phyloP scores from a whole-genome alignment of 2,888 invertebrate genomes.

The Byasa hedistus region DNA sequence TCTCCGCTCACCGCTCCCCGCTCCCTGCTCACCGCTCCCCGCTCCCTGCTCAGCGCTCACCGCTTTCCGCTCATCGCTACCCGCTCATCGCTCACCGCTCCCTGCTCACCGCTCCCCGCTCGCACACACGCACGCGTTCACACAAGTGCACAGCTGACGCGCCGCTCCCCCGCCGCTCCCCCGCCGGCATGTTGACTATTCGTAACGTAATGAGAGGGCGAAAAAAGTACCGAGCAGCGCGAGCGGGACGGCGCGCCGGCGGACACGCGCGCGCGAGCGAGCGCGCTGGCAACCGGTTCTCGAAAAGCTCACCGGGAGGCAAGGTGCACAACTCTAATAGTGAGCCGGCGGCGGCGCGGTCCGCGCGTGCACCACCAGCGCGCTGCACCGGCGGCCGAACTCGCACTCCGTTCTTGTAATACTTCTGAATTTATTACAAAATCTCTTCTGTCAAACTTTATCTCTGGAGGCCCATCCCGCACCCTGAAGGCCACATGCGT shows the following conservation, averaged over 20 bases:
- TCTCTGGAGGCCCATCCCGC: too few relatives aligned
- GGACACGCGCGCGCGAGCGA: too few relatives aligned
- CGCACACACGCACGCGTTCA: slow-evolving; percentile 70
- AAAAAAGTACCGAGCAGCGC: slow-evolving; percentile 60
- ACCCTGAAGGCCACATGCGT: too few relatives aligned
- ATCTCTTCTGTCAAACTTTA: too few relatives aligned
- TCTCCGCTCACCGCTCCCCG: too few relatives aligned
- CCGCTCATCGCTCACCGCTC: slow-evolving; percentile 73
- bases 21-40: too few relatives aligned
- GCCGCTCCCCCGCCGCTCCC: slow-evolving; percentile 54
- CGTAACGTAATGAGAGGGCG: slow-evolving; percentile 69
- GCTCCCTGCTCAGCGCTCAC: too few relatives aligned
- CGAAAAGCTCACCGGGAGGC: slow-evolving; percentile 72
- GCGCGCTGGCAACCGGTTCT: slow-evolving; percentile 42
- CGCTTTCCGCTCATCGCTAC: too few relatives aligned
- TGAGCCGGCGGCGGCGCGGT: slow-evolving; percentile 47
- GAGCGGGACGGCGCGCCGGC: not conserved
- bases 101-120: slow-evolving; percentile 41
- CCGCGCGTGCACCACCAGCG: not conserved
- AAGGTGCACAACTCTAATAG: slow-evolving; percentile 76
- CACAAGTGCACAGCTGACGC: slow-evolving; percentile 43
- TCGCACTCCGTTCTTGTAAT: too few relatives aligned
- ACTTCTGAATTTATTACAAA: too few relatives aligned
- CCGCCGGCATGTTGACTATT: slow-evolving; percentile 63
- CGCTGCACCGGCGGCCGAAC: too few relatives aligned